Evolutionary conservation across 2,888 invertebrate genomes (phyloP), one percentile per base, ranked within the genome.

Genomic region (Lepetodrilus schrolli): DNA sequence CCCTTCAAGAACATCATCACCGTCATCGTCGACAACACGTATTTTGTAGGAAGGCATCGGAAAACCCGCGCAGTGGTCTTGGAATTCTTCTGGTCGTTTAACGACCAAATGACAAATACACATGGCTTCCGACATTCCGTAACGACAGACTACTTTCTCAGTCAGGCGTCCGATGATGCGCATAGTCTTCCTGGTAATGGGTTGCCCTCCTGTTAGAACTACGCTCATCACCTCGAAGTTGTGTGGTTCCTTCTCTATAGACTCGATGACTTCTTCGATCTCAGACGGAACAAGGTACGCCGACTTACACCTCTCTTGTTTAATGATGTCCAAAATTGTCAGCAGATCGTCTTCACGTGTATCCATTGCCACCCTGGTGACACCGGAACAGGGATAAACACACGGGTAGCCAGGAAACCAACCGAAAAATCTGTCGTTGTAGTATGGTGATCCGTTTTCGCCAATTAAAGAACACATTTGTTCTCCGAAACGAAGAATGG

Each of bases 71-170:
- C 38, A 30, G 47, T 68, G 43, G 26, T 38, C 43, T 1, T 0
- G 26, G 23, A 47, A 30, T 8, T 47, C 13, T 1, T 17, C 21
- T 1, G 21, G 13, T n/a, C 13, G n/a, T 4, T 26, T 26, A 21
- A 21, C 13, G 4, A 13, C 10, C 23, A 43, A 5, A 8, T 13
- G 26, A 5, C 20, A 23, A 23, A 38, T 43, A n/a, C 43, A 68
- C 23, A 38, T n/a, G n/a, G 43, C n/a, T 43, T 68, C 68, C 1
- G 68, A 68, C 30, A 68, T 43, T 10, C 47, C 68, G 17, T 68
- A 68, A 7, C 26, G 43, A 21, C n/a, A 13, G 17, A 21, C 2
- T 4, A 47, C n/a, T 4, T 13, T 21, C 47, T 47, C 23, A 2
- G 68, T 68, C n/a, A 68, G 21, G 1, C 13, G 21, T 21, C 47